A percentile compares a stretch with the other conserved stretches of the same genome.
phyloP scores from a whole-genome alignment of 2,113 vertebrate species.

The Rhinichthys klamathensis region DNA sequence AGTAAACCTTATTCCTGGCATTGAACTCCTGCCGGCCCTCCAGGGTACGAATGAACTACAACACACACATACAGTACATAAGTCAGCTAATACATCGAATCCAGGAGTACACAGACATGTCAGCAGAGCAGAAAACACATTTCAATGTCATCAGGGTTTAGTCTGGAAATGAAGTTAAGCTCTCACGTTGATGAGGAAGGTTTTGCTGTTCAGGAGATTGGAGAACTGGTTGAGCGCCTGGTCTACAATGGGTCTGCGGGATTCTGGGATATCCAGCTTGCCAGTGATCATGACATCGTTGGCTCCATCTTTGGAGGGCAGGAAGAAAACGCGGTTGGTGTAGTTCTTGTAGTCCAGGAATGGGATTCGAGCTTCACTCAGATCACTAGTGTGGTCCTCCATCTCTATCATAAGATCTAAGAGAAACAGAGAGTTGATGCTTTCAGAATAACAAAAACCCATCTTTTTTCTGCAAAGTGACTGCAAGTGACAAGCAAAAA shows the following conservation, averaged over 20 bases:
- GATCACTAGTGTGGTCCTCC: slow-evolving; percentile 94
- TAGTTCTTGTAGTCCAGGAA: slow-evolving; percentile 95
- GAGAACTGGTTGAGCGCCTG: slow-evolving; percentile 95
- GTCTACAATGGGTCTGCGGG: slow-evolving; percentile 81
- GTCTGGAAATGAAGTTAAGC: neutral
- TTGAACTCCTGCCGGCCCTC: slow-evolving; percentile 93
- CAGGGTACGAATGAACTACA: slow-evolving; percentile 92
- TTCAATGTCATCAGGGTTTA: neutral
- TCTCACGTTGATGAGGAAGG: slow-evolving; percentile 91
- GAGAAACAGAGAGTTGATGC: neutral
- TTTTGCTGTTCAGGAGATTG: slow-evolving; percentile 97
- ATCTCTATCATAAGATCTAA: slow-evolving; percentile 98
- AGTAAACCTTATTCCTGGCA: slow-evolving; percentile 88
- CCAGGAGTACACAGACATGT: neutral
- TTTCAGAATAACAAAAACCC: neutral
- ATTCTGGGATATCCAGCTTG: slow-evolving; percentile 86
- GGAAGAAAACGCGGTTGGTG: slow-evolving; percentile 93
- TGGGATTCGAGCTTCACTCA: slow-evolving; percentile 91
- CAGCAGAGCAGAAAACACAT: neutral
- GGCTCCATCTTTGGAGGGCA: slow-evolving; percentile 90
- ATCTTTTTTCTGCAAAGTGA: neutral
- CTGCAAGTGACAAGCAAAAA: neutral
- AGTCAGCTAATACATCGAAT: neutral
- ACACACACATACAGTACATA: neutral
- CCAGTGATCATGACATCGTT: slow-evolving; percentile 93